Base-by-base conservation (phyloP, 1,140 invertebrate species). In the Drosophila paulistorum region DNA sequence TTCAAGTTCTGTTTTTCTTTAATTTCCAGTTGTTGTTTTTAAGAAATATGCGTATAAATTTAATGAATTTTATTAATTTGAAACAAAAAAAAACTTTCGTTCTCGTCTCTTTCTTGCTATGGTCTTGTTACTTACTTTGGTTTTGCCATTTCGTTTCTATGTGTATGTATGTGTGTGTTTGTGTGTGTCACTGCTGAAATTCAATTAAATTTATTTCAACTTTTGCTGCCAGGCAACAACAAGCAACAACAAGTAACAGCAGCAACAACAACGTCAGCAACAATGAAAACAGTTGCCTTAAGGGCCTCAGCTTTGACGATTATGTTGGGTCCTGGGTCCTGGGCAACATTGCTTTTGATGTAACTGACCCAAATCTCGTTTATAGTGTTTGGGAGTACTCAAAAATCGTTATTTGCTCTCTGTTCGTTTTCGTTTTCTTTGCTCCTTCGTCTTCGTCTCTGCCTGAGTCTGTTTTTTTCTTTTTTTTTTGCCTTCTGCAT, bases 131-230 rank as follows among this genome's bases (percentile, higher is more conserved):
- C 55, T 57, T 54, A 60, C 23, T 58, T 45, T 20, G 61, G 57
- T 55, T 59, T 74, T 69, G 64, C 39, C 61, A 66, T 67, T 68
- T 73, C 58, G 39, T 65, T 70, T 63, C 39, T 67, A 6, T 30
- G 30, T 30, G 30, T 30, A 1, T 30, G 6, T 6, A 10, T 71
- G 14, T 59, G 20, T 65, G 48, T 62, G 37, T 39, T 45, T 68
- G 61, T 66, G 68, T 77, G 68, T 77, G 81, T 85, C 77, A 78
- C 77, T 85, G 81, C 68, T 81, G 77, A 85, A 85, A 81, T 85
- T 85, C 78, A 85, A 85, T 81, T 85, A 85, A 85, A 85, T 85
- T 85, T 85, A 81, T 81, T 85, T 85, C 78, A 85, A 85, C 71
- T 81, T 81, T 69, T 81, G 74, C 71, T 81, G 81, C 77, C 68